Evolutionary conservation across 1,140 invertebrate species (phyloP), one percentile per base, ranked within the genome.

Genomic region (Solenopsis invicta): DNA sequence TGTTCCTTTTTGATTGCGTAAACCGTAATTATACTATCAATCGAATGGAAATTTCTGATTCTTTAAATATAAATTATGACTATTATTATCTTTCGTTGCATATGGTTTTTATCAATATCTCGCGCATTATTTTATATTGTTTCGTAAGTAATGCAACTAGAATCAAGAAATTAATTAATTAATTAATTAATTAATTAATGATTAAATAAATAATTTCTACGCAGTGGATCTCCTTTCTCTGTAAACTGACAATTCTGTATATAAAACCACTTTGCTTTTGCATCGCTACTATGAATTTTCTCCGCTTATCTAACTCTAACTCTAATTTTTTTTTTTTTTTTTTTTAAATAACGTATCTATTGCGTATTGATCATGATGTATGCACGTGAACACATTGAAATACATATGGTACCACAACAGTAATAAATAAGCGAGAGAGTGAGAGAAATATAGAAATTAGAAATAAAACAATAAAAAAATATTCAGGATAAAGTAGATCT

Each of bases 331-430:
- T n/a, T n/a, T n/a, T n/a, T n/a, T n/a, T n/a, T n/a, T n/a, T 62
- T 62, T 69, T 59, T 84, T 74, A 48, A 74, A 75, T 75, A 84
- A 84, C 80, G 37, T 84, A 84, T 84, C 80, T 84, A n/a, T 75
- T 84, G 69, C 69, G 29, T 45, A n/a, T 37, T 45, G 54, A 84
- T 84, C 80, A 75, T 41, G 80, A 84, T 61, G 45, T 9, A 75
- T 48, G 41, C 69, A 74, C 69, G 69, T 84, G 80, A 48, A 62
- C 56, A 71, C 54, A 74, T 84, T 54, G 29, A 61, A 71, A 84
- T 59, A 18, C 37, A 34, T 37, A 18, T 4, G 21, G 12, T 34
- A 3, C 37, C n/a, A 45, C 24, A 8, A 21, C 18, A 82, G 45
- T 45, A 72, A 61, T 59, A 34, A 45, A 16, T 41, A 29, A 67